phyloP scores from a whole-genome alignment of 2,888 invertebrate species.

The Pachycephus smyrnensis region DNA sequence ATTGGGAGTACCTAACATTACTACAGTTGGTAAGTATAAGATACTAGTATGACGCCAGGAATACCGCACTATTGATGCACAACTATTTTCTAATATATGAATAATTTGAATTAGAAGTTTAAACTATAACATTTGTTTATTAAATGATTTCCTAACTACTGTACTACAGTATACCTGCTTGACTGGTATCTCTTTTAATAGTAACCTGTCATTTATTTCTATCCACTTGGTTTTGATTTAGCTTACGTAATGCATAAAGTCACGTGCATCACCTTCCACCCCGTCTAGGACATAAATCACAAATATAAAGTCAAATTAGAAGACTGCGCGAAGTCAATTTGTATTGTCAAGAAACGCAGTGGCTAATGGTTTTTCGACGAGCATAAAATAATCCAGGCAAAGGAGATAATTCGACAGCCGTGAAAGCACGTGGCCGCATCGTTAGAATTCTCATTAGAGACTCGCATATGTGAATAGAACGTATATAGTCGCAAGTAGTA shows the following conservation, averaged over 20 bases:
- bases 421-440: constrained; percentile 50
- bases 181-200: background rate
- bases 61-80: background rate
- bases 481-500: background rate
- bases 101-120: background rate
- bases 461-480: background rate
- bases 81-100: background rate
- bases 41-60: background rate
- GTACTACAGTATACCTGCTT: background rate
- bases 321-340: constrained; percentile 9
- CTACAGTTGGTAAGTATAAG: background rate
- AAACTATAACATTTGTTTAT: background rate
- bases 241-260: background rate
- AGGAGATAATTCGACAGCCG: constrained; percentile 47
- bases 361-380: constrained; percentile 44
- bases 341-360: constrained; percentile 2
- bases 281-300: background rate
- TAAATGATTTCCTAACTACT: background rate
- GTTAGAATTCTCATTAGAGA: constrained; percentile 38
- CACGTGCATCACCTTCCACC: background rate
- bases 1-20: constrained; percentile 33
- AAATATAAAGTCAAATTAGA: constrained; percentile 35
- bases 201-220: background rate
- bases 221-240: background rate
- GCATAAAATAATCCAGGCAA: constrained; percentile 31